A percentile compares a stretch with the other conserved stretches of the same genome.
These are phyloP conservation scores for Sorex araneus DNA, from an alignment of 2,113 vertebrate genomes.

Conservation along the genomic window DNA sequence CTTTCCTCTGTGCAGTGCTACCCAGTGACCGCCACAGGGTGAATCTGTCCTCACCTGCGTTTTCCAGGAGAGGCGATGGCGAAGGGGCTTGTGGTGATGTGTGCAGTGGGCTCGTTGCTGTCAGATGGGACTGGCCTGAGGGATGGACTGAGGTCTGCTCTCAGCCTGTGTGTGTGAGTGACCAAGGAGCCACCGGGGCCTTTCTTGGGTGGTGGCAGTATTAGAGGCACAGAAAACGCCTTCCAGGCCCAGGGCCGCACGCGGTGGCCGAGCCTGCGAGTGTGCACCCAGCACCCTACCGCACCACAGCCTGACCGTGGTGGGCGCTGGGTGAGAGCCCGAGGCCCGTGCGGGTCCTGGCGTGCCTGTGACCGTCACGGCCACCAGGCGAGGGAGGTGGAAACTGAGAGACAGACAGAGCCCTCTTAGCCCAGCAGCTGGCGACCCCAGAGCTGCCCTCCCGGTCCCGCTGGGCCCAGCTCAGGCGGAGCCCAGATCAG, in stretches of 20 bases:
- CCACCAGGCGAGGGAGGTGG: too few species aligned
- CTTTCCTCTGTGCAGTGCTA: too few species aligned
- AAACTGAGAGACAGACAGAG: neutral
- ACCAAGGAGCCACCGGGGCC: neutral
- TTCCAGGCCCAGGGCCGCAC: neutral
- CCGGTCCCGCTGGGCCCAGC: neutral
- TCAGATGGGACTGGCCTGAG: neutral
- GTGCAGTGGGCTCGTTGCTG: neutral
- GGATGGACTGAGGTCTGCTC: neutral
- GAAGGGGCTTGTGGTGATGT: neutral
- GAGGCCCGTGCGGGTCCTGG: too few species aligned
- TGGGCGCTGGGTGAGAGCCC: too few species aligned
- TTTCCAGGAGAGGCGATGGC: neutral
- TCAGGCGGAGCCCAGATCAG: neutral
- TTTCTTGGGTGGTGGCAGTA: neutral
- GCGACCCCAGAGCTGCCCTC: neutral
- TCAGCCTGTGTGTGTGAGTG: neutral
- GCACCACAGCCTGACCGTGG: too few species aligned
- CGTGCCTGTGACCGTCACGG: too few species aligned
- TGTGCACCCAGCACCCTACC: too few species aligned
- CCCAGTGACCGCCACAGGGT: too few species aligned
- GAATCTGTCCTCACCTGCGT: neutral
- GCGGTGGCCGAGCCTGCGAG: too few species aligned
- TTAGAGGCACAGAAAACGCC: neutral
- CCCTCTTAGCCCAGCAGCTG: too few species aligned